Evolutionary conservation across 2,888 invertebrate genomes (phyloP).

Genomic region (Galerucella nymphaeae): DNA sequence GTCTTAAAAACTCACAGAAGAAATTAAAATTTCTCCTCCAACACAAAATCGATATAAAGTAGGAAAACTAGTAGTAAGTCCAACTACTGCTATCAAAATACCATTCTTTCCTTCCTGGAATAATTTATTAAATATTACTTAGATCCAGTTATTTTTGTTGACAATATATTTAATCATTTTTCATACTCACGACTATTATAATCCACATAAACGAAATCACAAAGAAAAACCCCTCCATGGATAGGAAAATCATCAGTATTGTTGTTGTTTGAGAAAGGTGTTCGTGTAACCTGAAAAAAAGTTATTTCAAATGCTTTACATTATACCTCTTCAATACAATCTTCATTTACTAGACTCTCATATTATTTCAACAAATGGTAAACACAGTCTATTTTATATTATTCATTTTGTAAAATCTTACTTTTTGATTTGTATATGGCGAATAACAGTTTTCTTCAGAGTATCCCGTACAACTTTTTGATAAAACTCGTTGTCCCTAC

Average conservation of each 20-base stretch:
- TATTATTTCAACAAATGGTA: too few relatives aligned
- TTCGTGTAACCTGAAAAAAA: neutral
- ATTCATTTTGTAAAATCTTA: neutral
- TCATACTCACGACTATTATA: neutral
- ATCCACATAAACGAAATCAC: neutral
- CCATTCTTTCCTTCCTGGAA: neutral
- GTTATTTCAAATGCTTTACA: too few relatives aligned
- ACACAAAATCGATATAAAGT: neutral
- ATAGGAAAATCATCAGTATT: neutral
- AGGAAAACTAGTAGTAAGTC: neutral
- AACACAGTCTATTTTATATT: too few relatives aligned
- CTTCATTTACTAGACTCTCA: too few relatives aligned
- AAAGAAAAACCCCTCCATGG: neutral
- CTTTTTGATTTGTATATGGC: neutral
- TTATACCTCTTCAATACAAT: too few relatives aligned
- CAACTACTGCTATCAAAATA: neutral
- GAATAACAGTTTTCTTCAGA: neutral
- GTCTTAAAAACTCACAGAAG: neutral
- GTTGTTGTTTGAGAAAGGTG: neutral
- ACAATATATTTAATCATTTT: too few relatives aligned
- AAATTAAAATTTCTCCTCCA: neutral
- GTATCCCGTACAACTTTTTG: neutral
- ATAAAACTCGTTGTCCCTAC: neutral
- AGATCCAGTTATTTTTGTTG: too few relatives aligned
- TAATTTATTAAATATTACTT: neutral